Evolutionary conservation across 2,113 vertebrate species (phyloP), one percentile per base, ranked within the genome.

Genomic region (Colius striatus): DNA sequence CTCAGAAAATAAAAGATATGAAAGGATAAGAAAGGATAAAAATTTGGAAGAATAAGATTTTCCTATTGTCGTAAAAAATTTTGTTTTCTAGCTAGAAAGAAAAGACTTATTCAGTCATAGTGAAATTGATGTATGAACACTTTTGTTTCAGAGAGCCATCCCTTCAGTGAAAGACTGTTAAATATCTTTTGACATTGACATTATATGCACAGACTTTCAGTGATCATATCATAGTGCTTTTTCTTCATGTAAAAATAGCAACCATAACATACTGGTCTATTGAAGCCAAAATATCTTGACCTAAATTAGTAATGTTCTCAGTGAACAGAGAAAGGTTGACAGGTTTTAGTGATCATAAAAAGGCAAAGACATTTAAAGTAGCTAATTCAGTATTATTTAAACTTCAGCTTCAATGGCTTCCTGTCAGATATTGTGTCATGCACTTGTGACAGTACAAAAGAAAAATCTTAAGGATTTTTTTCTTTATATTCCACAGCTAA

Each of bases 221-320:
- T 62, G 74, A 90, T 85, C 26, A 20, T 84, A 88, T 73, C 53
- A 58, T 55, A 88, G n/a, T 55, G 13, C 47, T 92, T 91, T 85
- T 86, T 92, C 67, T 71, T 89, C 48, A 19, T 78, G 82, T 55
- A 75, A 87, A 95, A 95, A 72, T 81, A 94, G 68, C 43, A 91
- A 74, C 32, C n/a, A 53, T 65, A 85, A 55, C 65, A 75, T 77
- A 75, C 20, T 81, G 16, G 30, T 82, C 73, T 87, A 61, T 77
- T 87, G 51, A 94, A 95, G 83, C 48, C 27, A 94, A 75, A 65
- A 63, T 87, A 92, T 65, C n/a, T 43, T 90, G 84, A 94, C 72
- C 77, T 90, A 96, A 94, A 94, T 94, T 89, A 93, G 29, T 71
- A 95, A 84, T 75, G 70, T 92, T 96, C 96, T 94, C 66, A 87